Evolutionary conservation across 2,113 vertebrate genomes (phyloP), one percentile per base, ranked within the genome.

Genomic region (Alaudala cheleensis): DNA sequence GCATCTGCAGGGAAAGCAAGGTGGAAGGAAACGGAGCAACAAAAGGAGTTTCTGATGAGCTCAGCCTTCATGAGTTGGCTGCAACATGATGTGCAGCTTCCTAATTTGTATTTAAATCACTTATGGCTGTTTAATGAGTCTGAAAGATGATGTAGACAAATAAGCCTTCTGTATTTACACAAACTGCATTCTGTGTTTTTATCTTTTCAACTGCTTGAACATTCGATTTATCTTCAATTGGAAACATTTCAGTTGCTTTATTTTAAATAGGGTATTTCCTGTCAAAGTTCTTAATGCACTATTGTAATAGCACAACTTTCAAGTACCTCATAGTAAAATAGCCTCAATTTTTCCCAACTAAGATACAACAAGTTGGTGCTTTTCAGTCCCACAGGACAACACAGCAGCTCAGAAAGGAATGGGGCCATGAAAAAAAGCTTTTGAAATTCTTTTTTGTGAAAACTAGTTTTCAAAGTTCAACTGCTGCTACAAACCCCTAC

Each of bases 71-170:
- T 10, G 71, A 95, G 89, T 84, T 86, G 81, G 90, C 87, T 95
- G 90, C 61, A 90, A 84, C 67, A 94, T 4, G 65, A 95, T 87
- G 87, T 73, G 85, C 91, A 95, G 95, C 81, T 89, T 96, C 74
- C 90, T 82, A 88, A 95, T 95, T 90, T 91, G 64, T 91, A 86
- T 94, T 94, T 90, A 86, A 84, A 93, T 88, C 92, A 95, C 77
- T 97, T 90, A 92, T 0, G 9, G 65, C 79, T 95, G 69, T 88
- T 95, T 95, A 94, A 93, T 54, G 87, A 91, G 58, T 91, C 93
- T 95, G 67, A 95, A 89, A 94, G 81, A 95, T 65, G 66, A 96
- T 82, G 66, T 73, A 95, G 84, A 95, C 73, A 95, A 94, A 88
- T 5, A 91, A 89, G 39, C 58, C 61, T 90, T 90, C 67, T 1